Conservation (phyloP, 2,797 vertebrate genomes). For the Malurus leucopterus region DNA sequence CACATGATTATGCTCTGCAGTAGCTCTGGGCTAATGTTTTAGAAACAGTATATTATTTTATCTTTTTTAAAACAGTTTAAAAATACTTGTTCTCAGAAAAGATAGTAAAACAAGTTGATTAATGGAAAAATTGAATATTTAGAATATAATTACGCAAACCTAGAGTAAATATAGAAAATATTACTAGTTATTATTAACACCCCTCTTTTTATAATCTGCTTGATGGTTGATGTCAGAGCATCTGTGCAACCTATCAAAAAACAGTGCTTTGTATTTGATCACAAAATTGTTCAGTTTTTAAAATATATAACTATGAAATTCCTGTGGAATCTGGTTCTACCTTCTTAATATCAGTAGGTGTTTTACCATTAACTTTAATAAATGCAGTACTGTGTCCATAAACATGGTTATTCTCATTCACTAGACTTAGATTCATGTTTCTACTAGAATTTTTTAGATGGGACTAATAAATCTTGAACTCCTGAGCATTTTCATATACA, state of each 20-base stretch:
- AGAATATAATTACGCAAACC: not conserved
- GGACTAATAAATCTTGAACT: not conserved
- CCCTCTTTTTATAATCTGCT: not conserved
- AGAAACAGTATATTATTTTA: not conserved
- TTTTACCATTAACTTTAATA: not conserved
- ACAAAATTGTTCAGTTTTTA: not conserved
- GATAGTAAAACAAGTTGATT: not conserved
- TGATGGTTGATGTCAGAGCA: not conserved
- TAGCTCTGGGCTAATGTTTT: not conserved
- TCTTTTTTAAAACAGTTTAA: not conserved
- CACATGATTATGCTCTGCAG: not conserved
- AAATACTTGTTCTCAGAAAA: conserved; percentile 14
- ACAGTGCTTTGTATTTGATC: not conserved
- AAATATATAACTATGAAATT: not conserved
- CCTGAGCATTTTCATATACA: not conserved
- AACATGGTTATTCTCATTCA: not conserved
- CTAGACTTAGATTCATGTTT: not conserved
- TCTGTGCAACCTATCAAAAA: not conserved
- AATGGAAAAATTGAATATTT: not conserved
- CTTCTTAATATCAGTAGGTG: not conserved
- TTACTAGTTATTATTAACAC: not conserved
- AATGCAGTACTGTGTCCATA: not conserved
- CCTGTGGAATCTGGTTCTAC: not conserved
- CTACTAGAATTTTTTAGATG: not conserved
- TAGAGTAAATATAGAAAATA: not conserved